Percentiles rank a stretch among this genome's conserved stretches.
Conservation (phyloP, 1,140 invertebrate genomes). For the Lycorma delicatula region DNA sequence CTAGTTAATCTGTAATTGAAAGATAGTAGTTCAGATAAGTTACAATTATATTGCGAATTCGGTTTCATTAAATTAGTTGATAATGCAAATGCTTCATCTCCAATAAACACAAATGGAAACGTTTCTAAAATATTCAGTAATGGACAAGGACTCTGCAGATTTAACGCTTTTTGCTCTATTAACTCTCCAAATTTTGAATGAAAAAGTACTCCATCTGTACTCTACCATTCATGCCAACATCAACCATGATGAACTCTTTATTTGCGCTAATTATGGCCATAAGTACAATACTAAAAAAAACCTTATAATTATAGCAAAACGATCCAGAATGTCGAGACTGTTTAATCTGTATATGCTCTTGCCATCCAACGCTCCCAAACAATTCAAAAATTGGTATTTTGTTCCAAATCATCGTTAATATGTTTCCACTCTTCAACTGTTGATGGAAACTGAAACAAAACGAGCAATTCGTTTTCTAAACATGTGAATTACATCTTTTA, state of each 20-base stretch:
- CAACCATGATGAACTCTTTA: conserved; percentile 22
- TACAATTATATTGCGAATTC: conserved; percentile 31
- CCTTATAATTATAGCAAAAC: conserved; percentile 42
- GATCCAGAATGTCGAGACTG: conserved; percentile 33
- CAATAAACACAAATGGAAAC: conserved; percentile 31
- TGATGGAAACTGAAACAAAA: conserved; percentile 18
- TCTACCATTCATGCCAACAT: conserved; percentile 24
- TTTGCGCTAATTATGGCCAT: conserved; percentile 23
- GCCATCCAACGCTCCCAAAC: conserved; percentile 38
- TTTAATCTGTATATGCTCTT: conserved; percentile 38
- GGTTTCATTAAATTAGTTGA: conserved; percentile 27
- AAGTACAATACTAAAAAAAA: conserved; percentile 25
- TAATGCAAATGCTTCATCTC: conserved; percentile 39
- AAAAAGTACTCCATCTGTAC: conserved; percentile 34
- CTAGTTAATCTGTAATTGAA: conserved; percentile 40
- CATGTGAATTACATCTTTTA: too few species aligned
- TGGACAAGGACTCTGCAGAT: conserved; percentile 8
- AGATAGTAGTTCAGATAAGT: conserved; percentile 26
- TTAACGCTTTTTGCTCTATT: conserved; percentile 21
- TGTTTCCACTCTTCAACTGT: conserved; percentile 26
- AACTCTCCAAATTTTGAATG: conserved; percentile 24
- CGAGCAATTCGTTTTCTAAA: too few species aligned
- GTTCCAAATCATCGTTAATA: conserved; percentile 30
- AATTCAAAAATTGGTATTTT: too few species aligned
- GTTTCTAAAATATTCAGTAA: conserved; percentile 21